Conservation (phyloP, 2,888 invertebrate genomes). For the Aporophyla nigra region DNA sequence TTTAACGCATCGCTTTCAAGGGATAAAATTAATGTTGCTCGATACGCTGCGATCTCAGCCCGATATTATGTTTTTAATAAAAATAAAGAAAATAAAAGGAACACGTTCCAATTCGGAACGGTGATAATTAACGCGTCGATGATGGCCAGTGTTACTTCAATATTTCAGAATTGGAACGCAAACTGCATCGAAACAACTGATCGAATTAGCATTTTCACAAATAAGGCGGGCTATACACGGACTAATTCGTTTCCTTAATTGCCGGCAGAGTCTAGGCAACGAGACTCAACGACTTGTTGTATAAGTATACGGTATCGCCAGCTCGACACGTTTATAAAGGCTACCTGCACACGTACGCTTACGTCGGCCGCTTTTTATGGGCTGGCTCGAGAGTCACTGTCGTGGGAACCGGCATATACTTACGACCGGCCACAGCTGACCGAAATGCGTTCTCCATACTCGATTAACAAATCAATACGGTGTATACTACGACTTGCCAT, state of each 20-base stretch:
- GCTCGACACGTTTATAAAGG: slow-evolving; percentile 84
- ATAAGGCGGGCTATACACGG: slow-evolving; percentile 68
- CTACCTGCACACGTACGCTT: slow-evolving; percentile 89
- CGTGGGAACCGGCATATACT: slow-evolving; percentile 91
- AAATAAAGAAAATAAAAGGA: slow-evolving; percentile 68
- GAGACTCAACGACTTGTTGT: slow-evolving; percentile 70
- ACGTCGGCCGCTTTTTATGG: slow-evolving; percentile 89
- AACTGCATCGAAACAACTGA: slow-evolving; percentile 59
- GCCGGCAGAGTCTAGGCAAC: slow-evolving; percentile 71
- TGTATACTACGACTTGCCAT: slow-evolving; percentile 82
- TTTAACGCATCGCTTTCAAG: slow-evolving; percentile 83
- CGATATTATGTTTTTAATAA: slow-evolving; percentile 69
- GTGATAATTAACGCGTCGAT: slow-evolving; percentile 64
- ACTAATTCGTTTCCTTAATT: slow-evolving; percentile 77
- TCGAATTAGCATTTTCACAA: slow-evolving; percentile 69
- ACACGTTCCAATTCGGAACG: slow-evolving; percentile 72
- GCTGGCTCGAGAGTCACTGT: slow-evolving; percentile 86
- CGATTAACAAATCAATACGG: slow-evolving; percentile 90
- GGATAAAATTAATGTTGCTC: slow-evolving; percentile 76
- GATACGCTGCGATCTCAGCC: slow-evolving; percentile 74
- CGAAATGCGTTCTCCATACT: slow-evolving; percentile 90
- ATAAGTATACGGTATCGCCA: slow-evolving; percentile 81
- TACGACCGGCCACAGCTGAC: slow-evolving; percentile 89
- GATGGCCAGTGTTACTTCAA: slow-evolving; percentile 61
- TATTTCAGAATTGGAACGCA: slow-evolving; percentile 66